Evolutionary conservation across 2,797 vertebrate species (phyloP), one percentile per base, ranked within the genome.

Genomic region (Scarus forsteni): DNA sequence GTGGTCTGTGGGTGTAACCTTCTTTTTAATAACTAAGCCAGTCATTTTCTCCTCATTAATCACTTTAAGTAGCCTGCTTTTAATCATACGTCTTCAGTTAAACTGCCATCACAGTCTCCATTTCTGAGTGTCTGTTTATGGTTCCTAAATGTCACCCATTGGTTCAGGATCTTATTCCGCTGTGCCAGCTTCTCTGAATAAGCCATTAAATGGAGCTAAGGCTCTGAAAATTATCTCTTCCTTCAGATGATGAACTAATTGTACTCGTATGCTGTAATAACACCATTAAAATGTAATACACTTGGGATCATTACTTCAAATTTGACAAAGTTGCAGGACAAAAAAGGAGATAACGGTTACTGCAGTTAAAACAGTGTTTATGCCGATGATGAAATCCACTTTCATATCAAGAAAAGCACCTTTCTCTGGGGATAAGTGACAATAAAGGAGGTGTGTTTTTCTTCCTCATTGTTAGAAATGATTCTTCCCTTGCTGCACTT

Each of bases 201-300:
- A 57, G 73, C 70, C 79, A 90, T 90, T 90, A 85, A 88, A 80
- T 53, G 52, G 75, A 89, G 80, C 82, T 69, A 83, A 78, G 83
- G 75, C 53, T 39, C 52, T 89, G 77, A 76, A 90, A 92, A 90
- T 84, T 2, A 90, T 87, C 87, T 86, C 69, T 80, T 77, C 57
- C 83, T 87, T 89, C 66, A 76, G 88, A 88, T 88, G 86, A 91
- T 89, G 77, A 87, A 92, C 88, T 92, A 86, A 91, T 92, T 90
- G 86, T 77, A 53, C 86, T 80, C 12, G 72, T 76, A 74, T 79
- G 73, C 83, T 85, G 74, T 91, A 92, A 93, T 90, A 91, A 92
- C 78, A 48, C 66, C 86, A 88, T 92, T 90, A 88, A 92, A 92
- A 90, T 81, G 71, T 82, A 85, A 89, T 90, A 77, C 88, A 85